Evolutionary conservation across 1,140 invertebrate genomes (phyloP), one percentile per base, ranked within the genome.

Genomic region (Euwallacea similis): DNA sequence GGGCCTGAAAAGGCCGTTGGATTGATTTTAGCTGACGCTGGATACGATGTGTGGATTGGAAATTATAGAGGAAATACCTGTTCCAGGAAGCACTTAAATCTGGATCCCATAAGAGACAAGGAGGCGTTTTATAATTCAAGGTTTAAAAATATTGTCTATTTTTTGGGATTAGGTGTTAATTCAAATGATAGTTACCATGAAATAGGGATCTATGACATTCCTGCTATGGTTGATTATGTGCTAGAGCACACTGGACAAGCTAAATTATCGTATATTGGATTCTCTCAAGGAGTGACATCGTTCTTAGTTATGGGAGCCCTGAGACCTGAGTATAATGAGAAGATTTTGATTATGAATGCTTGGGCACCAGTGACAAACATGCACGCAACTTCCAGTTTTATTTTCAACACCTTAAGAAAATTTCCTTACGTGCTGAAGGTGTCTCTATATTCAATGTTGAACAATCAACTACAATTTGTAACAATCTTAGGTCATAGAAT

Each of bases 1-100:
- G 87, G 89, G 0, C 88, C 88, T 2, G 81, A 84, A 16, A 87
- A 86, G 75, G 85, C 86, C 58, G 78, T 91, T 50, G 89, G 69
- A 0, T 66, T 72, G 42, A 80, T 88, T 44, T 80, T 92, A 8
- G 87, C 88, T 7, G 88, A 91, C 79, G 80, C 81, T 68, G 90
- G 90, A 41, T 93, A 88, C 73, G 91, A 93, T 76, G 91, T 93
- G 0, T 92, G 90, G 89, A 76, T 91, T 66, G 88, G 87, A 0
- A 91, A 92, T 76, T 80, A 82, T 7, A 82, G 90, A 54, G 90
- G 90, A 0, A 91, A 86, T 70, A 81, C 79, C 33, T 89, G 90
- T 75, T 87, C 86, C 0, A 79, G 78, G n/a, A 80, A 79, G 9
- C 86, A 87, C 74, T 70, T 75, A 3, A 78, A 58, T 11, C 73